Evolutionary conservation across 2,888 invertebrate species (phyloP).

Genomic region (Acanthosepion lycidas): DNA sequence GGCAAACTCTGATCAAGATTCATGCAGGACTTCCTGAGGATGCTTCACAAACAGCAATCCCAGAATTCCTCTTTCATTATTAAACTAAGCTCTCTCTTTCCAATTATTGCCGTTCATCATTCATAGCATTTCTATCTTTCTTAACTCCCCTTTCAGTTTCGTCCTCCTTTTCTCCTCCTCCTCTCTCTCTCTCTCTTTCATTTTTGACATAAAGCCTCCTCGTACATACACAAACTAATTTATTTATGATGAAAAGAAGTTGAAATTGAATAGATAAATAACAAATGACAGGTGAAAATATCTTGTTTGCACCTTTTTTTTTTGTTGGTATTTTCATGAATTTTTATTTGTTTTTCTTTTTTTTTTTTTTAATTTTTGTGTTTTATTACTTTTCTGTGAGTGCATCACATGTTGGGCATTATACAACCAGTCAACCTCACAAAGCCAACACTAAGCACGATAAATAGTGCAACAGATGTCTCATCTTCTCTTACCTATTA

Average conservation of each 20-base stretch:
- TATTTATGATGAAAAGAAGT: not conserved
- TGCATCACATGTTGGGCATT: not conserved
- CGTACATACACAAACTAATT: not conserved
- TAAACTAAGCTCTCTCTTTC: not conserved
- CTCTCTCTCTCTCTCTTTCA: not conserved
- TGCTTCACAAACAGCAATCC: not conserved
- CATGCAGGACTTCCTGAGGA: not conserved
- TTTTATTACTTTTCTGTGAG: not conserved
- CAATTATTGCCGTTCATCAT: not conserved
- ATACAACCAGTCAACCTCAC: not conserved
- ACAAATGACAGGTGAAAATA: conserved; percentile 2
- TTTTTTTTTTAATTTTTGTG: not conserved
- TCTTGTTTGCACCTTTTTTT: not conserved
- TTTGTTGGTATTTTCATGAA: not conserved
- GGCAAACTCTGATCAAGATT: not conserved
- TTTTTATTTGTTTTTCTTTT: not conserved
- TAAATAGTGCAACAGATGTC: not conserved
- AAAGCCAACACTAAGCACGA: not conserved
- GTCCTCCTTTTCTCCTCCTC: not conserved
- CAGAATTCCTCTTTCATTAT: conserved; percentile 1
- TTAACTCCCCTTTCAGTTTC: not conserved
- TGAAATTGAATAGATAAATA: not conserved
- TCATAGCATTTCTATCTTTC: not conserved
- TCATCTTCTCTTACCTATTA: not conserved
- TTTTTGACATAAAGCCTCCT: not conserved